phyloP scores from a whole-genome alignment of 2,797 vertebrate species.

The Leptatherina wallacei region DNA sequence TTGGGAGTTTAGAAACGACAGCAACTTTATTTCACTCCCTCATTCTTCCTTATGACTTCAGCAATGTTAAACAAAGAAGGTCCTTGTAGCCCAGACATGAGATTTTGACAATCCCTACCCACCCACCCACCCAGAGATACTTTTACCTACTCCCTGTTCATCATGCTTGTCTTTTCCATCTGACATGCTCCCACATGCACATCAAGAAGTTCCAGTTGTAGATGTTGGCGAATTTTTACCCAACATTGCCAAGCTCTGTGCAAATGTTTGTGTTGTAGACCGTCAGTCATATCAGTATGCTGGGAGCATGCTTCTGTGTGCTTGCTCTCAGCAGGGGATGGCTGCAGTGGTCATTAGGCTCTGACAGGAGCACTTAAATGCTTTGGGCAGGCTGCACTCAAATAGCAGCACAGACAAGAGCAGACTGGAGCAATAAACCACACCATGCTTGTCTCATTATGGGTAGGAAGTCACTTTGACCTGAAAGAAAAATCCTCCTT shows the following conservation, averaged over 20 bases:
- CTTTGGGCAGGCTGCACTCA: conserved; percentile 41
- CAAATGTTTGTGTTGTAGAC: conserved; percentile 6
- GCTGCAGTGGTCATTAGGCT: conserved; percentile 63
- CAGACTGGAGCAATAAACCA: conserved; percentile 60
- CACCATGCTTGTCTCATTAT: conserved; percentile 67
- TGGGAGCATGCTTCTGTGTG: conserved; percentile 21
- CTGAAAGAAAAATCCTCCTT: conserved; percentile 32
- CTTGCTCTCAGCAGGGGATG: conserved; percentile 63
- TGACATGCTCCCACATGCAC: conserved; percentile 31
- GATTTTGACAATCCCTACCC: conserved; percentile 65
- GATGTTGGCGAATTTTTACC: conserved; percentile 12
- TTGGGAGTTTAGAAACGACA: no score
- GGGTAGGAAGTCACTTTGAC: conserved; percentile 53
- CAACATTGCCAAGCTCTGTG: conserved; percentile 5
- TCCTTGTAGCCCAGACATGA: conserved; percentile 68
- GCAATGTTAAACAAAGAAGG: conserved; percentile 85
- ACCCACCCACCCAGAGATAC: conserved; percentile 54
- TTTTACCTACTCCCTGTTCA: conserved; percentile 46
- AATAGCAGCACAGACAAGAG: conserved; percentile 38
- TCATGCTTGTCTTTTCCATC: conserved; percentile 39
- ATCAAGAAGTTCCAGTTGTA: background rate
- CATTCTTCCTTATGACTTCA: no score
- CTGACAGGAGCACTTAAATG: conserved; percentile 43
- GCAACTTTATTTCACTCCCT: no score
- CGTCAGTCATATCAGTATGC: conserved; percentile 29